phyloP scores from a whole-genome alignment of 1,140 invertebrate species.

The Dendroctonus valens region DNA sequence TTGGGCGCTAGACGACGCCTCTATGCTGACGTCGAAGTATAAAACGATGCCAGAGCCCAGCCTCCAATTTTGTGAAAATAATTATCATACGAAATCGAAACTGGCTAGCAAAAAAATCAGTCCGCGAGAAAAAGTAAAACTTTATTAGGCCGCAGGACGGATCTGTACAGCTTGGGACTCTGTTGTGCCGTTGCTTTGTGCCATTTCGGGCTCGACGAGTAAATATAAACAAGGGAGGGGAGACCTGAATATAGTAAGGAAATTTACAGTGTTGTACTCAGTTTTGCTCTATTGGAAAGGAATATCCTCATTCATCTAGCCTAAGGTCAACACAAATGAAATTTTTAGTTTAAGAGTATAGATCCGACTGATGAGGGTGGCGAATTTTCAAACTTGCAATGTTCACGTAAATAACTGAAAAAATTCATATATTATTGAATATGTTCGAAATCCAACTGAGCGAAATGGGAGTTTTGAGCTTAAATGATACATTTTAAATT shows the following conservation, averaged over 20 bases:
- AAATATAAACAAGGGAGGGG: conserved; percentile 50
- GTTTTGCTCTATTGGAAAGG: neutral
- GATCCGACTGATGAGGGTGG: too few species aligned
- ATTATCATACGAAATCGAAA: conserved; percentile 38
- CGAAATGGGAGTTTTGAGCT: too few species aligned
- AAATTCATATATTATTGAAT: too few species aligned
- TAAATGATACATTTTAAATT: too few species aligned
- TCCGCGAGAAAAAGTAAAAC: conserved; percentile 12
- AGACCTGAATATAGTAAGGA: conserved; percentile 19
- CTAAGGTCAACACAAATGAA: too few species aligned
- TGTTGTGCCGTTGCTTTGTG: conserved; percentile 29
- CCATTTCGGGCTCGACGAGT: conserved; percentile 35
- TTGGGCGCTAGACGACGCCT: conserved; percentile 48
- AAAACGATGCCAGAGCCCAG: conserved; percentile 41
- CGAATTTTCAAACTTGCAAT: too few species aligned
- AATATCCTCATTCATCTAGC: too few species aligned
- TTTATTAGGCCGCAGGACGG: conserved; percentile 20
- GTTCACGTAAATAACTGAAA: too few species aligned
- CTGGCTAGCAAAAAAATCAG: conserved; percentile 13
- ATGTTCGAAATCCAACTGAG: too few species aligned
- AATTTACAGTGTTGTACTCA: conserved; percentile 20
- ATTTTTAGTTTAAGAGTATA: too few species aligned
- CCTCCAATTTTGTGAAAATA: conserved; percentile 42
- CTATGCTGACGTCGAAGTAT: conserved; percentile 47
- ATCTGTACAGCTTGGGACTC: conserved; percentile 16